Conservation (phyloP, 2,113 vertebrate species). For the Montifringilla adamsi region DNA sequence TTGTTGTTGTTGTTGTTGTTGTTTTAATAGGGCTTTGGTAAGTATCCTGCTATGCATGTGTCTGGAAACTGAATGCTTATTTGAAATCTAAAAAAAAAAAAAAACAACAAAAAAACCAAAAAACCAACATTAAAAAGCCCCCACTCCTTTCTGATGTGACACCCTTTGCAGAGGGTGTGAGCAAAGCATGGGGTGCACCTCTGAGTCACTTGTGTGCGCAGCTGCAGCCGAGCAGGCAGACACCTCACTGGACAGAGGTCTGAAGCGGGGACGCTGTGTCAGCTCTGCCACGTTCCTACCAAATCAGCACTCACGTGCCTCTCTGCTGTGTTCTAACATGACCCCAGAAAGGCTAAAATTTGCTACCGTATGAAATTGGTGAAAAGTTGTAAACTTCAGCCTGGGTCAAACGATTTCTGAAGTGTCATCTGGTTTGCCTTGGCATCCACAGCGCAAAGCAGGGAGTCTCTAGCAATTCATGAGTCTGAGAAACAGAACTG, state of each 20-base stretch:
- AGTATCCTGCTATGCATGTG: background rate
- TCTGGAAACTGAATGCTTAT: background rate
- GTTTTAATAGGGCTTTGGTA: background rate
- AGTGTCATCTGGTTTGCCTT: fast-evolving
- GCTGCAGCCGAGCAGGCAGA: background rate
- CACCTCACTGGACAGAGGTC: background rate
- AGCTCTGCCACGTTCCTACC: background rate
- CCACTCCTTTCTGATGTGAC: background rate
- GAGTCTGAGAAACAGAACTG: background rate
- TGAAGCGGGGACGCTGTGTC: background rate
- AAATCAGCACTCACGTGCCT: background rate
- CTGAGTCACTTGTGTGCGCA: background rate
- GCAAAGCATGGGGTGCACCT: fast-evolving
- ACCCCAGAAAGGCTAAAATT: background rate
- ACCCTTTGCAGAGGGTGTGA: background rate
- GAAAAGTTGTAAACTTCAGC: background rate
- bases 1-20: too few species aligned
- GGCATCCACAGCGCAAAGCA: background rate
- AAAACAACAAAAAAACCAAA: background rate
- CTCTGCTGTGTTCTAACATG: fast-evolving
- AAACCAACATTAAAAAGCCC: background rate
- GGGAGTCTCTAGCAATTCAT: background rate
- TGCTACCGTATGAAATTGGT: background rate
- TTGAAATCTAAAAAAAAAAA: background rate
- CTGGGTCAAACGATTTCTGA: background rate